These are phyloP conservation scores for Portevinia maculata DNA, from an alignment of 2,888 invertebrate species.

Conservation along the genomic window DNA sequence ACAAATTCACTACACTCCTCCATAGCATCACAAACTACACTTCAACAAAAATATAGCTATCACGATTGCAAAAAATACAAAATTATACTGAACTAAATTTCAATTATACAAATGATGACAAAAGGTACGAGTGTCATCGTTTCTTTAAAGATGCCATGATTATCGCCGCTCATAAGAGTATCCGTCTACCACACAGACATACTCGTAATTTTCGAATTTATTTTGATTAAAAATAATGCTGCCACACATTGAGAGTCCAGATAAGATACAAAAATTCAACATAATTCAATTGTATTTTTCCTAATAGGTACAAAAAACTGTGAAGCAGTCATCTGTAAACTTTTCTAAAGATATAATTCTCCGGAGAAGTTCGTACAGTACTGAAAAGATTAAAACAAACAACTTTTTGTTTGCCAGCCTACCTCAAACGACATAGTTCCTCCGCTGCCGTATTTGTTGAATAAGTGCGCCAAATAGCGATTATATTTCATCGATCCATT, in stretches of 20 bases:
- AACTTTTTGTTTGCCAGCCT: no score
- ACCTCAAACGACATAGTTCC: conserved; percentile 82
- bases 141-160: conserved; percentile 34
- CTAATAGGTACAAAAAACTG: background rate
- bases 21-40: conserved; percentile 8
- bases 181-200: background rate
- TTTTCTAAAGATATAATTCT: no score
- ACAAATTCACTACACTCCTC: conserved; percentile 3
- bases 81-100: conserved; percentile 19
- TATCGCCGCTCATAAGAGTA: no score
- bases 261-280: conserved; percentile 50
- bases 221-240: conserved; percentile 64
- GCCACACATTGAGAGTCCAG: conserved; percentile 10
- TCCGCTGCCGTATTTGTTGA: conserved; percentile 82
- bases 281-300: conserved; percentile 23
- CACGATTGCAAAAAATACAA: background rate
- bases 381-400: no score
- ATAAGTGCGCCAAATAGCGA: conserved; percentile 81
- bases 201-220: conserved; percentile 60
- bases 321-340: conserved; percentile 1
- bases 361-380: no score
- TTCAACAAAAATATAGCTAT: conserved; percentile 1
- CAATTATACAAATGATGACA: conserved; percentile 2
- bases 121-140: conserved; percentile 27
- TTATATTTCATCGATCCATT: conserved; percentile 80